phyloP scores from a whole-genome alignment of 23 tunicate genomes.

The Ascidia mentula region DNA sequence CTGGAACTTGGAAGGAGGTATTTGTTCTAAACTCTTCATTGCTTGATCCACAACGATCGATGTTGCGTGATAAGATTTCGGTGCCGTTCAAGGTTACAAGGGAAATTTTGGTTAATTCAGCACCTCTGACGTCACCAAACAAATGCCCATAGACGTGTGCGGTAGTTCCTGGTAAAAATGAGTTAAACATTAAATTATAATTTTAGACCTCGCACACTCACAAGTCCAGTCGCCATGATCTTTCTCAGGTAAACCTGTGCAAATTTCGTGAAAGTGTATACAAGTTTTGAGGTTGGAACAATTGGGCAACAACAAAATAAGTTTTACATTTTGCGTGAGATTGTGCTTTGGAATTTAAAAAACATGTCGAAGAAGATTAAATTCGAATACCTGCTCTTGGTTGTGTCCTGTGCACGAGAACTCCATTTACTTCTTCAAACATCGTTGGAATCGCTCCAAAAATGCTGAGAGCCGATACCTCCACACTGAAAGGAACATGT shows the following conservation, averaged over 20 bases:
- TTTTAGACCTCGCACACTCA: no score
- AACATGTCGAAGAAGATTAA: no score
- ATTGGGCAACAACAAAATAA: no score
- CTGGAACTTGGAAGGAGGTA: not conserved
- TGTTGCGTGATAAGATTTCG: not conserved
- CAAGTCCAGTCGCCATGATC: no score
- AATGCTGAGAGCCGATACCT: slow-evolving; percentile 32
- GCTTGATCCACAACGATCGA: not conserved
- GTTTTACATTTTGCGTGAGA: no score
- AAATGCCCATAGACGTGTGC: not conserved
- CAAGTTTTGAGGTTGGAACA: no score
- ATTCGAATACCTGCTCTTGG: slow-evolving; percentile 48
- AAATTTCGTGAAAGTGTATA: no score
- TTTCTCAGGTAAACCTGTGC: no score
- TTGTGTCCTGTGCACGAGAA: slow-evolving; percentile 27
- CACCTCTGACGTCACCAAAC: not conserved
- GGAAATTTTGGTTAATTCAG: not conserved
- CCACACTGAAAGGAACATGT: slow-evolving; percentile 35
- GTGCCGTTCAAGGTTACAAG: not conserved
- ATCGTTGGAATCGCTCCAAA: slow-evolving; percentile 53
- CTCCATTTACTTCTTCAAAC: slow-evolving; percentile 36
- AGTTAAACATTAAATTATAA: no score
- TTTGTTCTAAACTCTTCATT: not conserved
- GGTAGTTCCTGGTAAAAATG: not conserved
- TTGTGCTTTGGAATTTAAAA: no score